Percentiles rank a stretch among this genome's conserved stretches.
Evolutionary conservation across 1,140 invertebrate species (phyloP).

Genomic region (Solenopsis invicta): DNA sequence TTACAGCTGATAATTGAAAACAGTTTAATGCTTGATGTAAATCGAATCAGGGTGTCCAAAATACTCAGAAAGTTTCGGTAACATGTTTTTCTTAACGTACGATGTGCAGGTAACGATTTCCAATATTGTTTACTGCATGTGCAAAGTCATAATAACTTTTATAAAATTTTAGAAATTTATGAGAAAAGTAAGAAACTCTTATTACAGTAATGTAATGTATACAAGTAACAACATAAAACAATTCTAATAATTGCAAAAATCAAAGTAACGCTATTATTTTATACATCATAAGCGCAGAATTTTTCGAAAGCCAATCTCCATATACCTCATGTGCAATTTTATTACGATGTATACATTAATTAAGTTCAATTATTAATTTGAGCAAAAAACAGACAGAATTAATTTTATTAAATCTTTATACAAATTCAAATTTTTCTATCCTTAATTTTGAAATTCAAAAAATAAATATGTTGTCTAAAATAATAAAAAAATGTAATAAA

Average conservation of each 20-base stretch:
- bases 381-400: not conserved
- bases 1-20: slow-evolving; percentile 13
- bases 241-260: not conserved
- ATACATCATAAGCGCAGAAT: not conserved
- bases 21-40: slow-evolving; percentile 11
- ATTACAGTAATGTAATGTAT: not conserved
- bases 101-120: not conserved
- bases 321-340: not conserved
- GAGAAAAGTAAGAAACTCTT: not conserved
- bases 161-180: not conserved
- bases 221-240: not conserved
- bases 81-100: not conserved
- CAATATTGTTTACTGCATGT: not conserved
- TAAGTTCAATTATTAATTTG: not conserved
- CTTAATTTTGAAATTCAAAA: not conserved
- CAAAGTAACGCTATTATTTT: not conserved
- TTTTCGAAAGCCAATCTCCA: not conserved
- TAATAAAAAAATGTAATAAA: not conserved
- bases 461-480: not conserved
- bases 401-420: not conserved
- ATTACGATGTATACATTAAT: not conserved
- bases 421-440: not conserved
- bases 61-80: not conserved
- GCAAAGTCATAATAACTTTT: not conserved
- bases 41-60: not conserved